Base-by-base conservation (phyloP, 1,140 invertebrate genomes). In the Drosophila subpulchrella region DNA sequence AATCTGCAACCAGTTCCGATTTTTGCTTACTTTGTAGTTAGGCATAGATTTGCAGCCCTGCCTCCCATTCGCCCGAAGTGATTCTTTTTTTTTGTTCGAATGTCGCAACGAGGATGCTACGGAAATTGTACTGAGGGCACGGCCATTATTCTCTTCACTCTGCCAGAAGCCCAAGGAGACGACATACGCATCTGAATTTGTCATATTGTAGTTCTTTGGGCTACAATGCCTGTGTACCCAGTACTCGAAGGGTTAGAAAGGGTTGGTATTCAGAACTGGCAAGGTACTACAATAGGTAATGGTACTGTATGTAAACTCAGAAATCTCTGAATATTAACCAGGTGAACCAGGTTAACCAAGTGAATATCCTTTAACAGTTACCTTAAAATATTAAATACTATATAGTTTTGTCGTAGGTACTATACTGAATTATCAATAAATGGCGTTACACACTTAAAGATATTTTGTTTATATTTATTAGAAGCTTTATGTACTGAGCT, bases 1-100 rank as follows among this genome's bases (percentile, higher is more conserved):
- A 78, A 85, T 78, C 68, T 78, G 65, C 60, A 55, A 46, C 54
- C 41, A 66, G 50, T 79, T 88, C 79, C 56, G 83, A 79, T 76
- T 86, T 75, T 70, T 60, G 83, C 75, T 83, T 86, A 88, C 79
- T 83, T 83, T 88, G 83, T 83, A 83, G 81, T 88, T 88, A 79
- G 79, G 65, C 83, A 88, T 83, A 72, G 71, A 70, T 75, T 65
- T 88, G 58, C 58, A 65, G 65, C 48, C 20, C 32, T 48, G n/a
- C 48, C 48, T 11, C 7, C n/a, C 27, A 8, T 27, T 68, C 12
- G 34, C 15, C 48, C 27, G 20, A 13, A 47, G n/a, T 34, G 47
- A 60, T 57, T 71, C 17, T 20, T 20, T 20, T 17, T 17, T 67
- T 66, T 71, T 58, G 42, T 36, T 48, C 50, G 41, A 41, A 27